These are phyloP conservation scores for Lanistes nyassanus DNA, from an alignment of 1,140 invertebrate species.

Conservation along the genomic window DNA sequence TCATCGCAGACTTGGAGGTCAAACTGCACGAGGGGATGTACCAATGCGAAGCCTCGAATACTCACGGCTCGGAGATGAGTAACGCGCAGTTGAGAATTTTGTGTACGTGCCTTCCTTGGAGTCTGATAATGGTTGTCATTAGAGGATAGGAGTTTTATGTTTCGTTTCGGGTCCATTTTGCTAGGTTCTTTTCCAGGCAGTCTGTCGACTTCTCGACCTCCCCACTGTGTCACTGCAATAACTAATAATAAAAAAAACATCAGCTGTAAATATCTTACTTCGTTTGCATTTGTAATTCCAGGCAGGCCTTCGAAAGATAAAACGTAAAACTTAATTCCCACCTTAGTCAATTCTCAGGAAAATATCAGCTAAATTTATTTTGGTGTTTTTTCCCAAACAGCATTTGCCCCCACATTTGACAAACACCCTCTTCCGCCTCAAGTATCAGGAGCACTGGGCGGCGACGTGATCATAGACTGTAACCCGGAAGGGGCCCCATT, in stretches of 20 bases:
- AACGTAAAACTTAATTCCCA: neutral
- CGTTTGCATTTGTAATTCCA: too few species aligned
- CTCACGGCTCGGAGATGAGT: slow-evolving; percentile 85
- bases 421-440: slow-evolving; percentile 89
- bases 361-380: neutral
- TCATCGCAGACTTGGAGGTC: slow-evolving; percentile 39
- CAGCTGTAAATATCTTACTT: too few species aligned
- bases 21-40: slow-evolving; percentile 90
- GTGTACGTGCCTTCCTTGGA: slow-evolving; percentile 79
- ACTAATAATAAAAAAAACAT: too few species aligned
- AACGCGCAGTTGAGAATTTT: slow-evolving; percentile 87
- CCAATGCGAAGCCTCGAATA: slow-evolving; percentile 92
- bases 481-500: slow-evolving; percentile 93
- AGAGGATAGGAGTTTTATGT: too few species aligned
- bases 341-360: neutral
- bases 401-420: slow-evolving; percentile 88
- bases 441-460: slow-evolving; percentile 88
- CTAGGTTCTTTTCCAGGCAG: neutral
- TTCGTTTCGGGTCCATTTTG: neutral
- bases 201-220: neutral
- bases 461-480: slow-evolving; percentile 92
- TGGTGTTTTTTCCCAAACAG: slow-evolving; percentile 64
- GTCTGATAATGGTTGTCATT: slow-evolving; percentile 78
- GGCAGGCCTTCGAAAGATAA: neutral
- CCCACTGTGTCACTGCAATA: too few species aligned